Percentiles rank a stretch among this genome's conserved stretches.
Evolutionary conservation across 2,888 invertebrate genomes (phyloP).

Genomic region (Lathronympha strigana): DNA sequence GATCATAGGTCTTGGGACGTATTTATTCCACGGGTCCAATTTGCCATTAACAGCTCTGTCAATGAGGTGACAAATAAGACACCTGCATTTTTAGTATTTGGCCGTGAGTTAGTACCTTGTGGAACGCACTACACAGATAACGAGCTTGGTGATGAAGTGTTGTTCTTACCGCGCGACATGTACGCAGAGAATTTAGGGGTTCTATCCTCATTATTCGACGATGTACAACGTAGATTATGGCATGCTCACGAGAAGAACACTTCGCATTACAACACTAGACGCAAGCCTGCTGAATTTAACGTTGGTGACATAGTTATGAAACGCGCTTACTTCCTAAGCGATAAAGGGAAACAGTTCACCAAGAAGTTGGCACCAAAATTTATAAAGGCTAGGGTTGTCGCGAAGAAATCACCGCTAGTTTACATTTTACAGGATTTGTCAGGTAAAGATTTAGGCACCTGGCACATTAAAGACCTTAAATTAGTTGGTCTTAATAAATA

Average conservation of each 20-base stretch:
- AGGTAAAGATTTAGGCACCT: not conserved
- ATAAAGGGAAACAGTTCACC: constrained; percentile 12
- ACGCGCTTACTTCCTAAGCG: constrained; percentile 7
- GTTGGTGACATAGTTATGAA: not conserved
- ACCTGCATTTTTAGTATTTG: constrained; percentile 44
- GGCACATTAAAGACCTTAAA: constrained; percentile 6
- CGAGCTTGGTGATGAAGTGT: not conserved
- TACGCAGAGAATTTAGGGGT: not conserved
- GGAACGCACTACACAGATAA: not conserved
- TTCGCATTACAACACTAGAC: not conserved
- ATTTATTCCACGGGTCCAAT: constrained; percentile 43
- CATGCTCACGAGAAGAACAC: not conserved
- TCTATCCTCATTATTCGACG: not conserved
- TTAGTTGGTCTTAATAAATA: not conserved
- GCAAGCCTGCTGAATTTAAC: not conserved
- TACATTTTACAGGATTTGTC: not conserved
- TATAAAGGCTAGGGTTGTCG: constrained; percentile 2
- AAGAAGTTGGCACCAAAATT: constrained; percentile 33
- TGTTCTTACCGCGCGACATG: not conserved
- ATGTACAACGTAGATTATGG: not conserved
- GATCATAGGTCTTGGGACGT: constrained; percentile 48
- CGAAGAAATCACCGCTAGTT: constrained; percentile 20
- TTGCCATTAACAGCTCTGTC: constrained; percentile 46
- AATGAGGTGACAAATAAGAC: constrained; percentile 47
- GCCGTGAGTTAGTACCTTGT: constrained; percentile 44